These are phyloP conservation scores for Pollicipes pollicipes DNA, from an alignment of 1,140 invertebrate genomes.

Conservation along the genomic window DNA sequence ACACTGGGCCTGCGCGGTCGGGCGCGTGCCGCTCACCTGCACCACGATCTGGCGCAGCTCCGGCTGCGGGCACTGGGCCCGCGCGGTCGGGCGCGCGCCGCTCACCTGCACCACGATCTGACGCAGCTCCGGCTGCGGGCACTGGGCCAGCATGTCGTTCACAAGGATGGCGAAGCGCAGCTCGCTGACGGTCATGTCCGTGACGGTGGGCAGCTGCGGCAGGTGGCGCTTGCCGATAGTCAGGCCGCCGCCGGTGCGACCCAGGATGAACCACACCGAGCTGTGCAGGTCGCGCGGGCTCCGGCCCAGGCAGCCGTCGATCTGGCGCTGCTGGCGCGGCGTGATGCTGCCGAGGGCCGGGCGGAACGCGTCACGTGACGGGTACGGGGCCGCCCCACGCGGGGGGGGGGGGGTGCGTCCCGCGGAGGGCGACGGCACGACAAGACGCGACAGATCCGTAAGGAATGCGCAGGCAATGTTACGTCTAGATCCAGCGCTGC, in stretches of 20 bases:
- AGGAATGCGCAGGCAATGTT: too few relatives aligned
- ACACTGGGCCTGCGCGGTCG: constrained; percentile 5
- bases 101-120: constrained; percentile 76
- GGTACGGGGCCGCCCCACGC: too few relatives aligned
- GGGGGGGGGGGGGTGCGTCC: too few relatives aligned
- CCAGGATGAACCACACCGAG: constrained; percentile 85
- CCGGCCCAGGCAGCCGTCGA: constrained; percentile 88
- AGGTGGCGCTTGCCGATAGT: constrained; percentile 62
- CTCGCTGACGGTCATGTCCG: constrained; percentile 91
- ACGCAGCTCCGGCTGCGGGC: constrained; percentile 69
- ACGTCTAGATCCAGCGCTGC: too few relatives aligned
- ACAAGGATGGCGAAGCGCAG: constrained; percentile 89
- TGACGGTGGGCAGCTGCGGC: constrained; percentile 76
- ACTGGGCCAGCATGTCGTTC: constrained; percentile 77
- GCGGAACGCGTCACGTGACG: too few relatives aligned
- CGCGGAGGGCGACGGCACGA: too few relatives aligned
- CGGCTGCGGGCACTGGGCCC: constrained; percentile 61
- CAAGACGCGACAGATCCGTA: too few relatives aligned
- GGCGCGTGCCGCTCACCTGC: too few relatives aligned
- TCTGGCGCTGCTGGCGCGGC: constrained; percentile 55
- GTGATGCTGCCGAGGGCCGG: constrained; percentile 42
- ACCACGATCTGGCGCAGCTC: constrained; percentile 88
- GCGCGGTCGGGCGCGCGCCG: too few relatives aligned
- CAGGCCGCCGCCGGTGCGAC: constrained; percentile 71
- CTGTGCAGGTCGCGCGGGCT: constrained; percentile 88